phyloP scores from a whole-genome alignment of 2,113 vertebrate genomes.

The Cyprinodon variegatus region DNA sequence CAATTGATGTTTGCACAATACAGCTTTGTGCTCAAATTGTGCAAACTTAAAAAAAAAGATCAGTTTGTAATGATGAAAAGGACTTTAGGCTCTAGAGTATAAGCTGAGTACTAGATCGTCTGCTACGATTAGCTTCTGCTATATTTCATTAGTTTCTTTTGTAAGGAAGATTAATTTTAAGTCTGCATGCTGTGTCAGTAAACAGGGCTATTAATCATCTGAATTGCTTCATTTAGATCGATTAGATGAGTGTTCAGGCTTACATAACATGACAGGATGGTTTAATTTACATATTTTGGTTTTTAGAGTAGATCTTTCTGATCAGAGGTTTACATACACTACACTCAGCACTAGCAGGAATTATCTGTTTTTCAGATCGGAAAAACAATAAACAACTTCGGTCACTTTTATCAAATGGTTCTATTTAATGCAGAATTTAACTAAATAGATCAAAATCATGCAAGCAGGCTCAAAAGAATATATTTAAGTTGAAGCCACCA shows the following conservation, averaged over 20 bases:
- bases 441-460: background rate
- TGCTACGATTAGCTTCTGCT: conserved; percentile 29
- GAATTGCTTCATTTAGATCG: conserved; percentile 26
- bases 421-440: background rate
- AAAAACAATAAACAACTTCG: background rate
- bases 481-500: background rate
- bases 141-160: conserved; percentile 22
- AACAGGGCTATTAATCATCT: conserved; percentile 46
- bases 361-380: background rate
- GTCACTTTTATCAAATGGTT: background rate
- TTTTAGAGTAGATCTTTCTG: background rate
- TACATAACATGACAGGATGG: background rate
- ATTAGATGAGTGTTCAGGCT: conserved; percentile 5
- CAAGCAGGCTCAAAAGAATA: background rate
- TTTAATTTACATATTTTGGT: conserved; percentile 5
- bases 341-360: background rate
- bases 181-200: conserved; percentile 27
- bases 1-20: conserved; percentile 4
- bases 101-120: conserved; percentile 36
- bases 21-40: conserved; percentile 14
- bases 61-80: conserved; percentile 13
- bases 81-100: conserved; percentile 13
- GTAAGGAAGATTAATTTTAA: conserved; percentile 43
- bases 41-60: conserved; percentile 36
- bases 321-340: background rate